A percentile compares a stretch with the other conserved stretches of the same genome.
Evolutionary conservation across 92 coral and sea anemone genomes (phyloP).

Genomic region (Phymanthus crucifer): DNA sequence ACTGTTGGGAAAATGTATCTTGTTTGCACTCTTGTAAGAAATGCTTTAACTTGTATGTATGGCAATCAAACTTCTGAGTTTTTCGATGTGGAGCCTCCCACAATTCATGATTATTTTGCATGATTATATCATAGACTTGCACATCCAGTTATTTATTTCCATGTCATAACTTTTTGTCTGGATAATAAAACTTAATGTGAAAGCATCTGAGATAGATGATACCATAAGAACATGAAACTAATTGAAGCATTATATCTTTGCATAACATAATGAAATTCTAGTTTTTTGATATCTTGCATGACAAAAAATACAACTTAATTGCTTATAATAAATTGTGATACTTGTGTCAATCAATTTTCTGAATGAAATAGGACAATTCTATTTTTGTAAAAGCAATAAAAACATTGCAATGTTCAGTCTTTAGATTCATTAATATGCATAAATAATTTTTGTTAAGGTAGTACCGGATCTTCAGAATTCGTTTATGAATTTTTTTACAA

Average conservation of each 20-base stretch:
- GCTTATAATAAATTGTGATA: not conserved
- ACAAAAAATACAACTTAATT: not conserved
- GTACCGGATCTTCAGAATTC: too few species aligned
- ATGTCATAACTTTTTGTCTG: too few species aligned
- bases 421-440: too few species aligned
- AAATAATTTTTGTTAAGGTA: too few species aligned
- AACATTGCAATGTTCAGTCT: constrained; percentile 3
- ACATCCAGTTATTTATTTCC: not conserved
- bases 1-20: constrained; percentile 55
- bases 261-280: not conserved
- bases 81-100: not conserved
- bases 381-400: not conserved
- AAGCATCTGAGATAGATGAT: not conserved
- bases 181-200: not conserved
- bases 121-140: not conserved
- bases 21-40: constrained; percentile 27
- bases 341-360: not conserved
- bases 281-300: not conserved
- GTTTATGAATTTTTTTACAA: too few species aligned
- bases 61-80: not conserved
- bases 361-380: not conserved
- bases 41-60: too few species aligned
- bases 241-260: not conserved
- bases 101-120: not conserved
- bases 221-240: not conserved